Evolutionary conservation across 2,888 invertebrate species (phyloP), one percentile per base, ranked within the genome.

Genomic region (Hecatera dysodea): DNA sequence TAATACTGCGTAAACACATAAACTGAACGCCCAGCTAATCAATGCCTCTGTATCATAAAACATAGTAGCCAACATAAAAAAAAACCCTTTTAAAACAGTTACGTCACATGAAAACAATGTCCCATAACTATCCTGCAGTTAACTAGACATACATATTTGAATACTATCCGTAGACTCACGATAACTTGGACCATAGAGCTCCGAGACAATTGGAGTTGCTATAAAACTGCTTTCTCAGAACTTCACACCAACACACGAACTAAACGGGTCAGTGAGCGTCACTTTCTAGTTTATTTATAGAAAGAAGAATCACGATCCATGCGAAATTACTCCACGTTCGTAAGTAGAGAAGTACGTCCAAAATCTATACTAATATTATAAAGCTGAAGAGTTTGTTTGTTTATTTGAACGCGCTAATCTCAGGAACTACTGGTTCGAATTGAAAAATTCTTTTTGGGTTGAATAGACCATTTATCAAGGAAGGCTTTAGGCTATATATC

Each of bases 121-220:
- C 17, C 79, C 52, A 36, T 74, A 73, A 67, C 76, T 71, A 80
- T 67, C 46, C 62, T 11, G 59, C 29, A 71, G 68, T 78, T 84
- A 86, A 86, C 80, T 61, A 71, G 77, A 67, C 59, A 78, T 86
- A 73, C 83, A 86, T 85, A 85, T 84, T 85, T 84, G 72, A 85
- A 81, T 72, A 75, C 74, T 69, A 79, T 67, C 56, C 57, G 69
- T 64, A 64, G 71, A 60, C 39, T 67, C 52, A 12, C 79, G 74
- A 75, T 81, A 81, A 67, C 81, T 73, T 67, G 42, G 67, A 52
- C 76, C 36, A 56, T 36, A 56, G 56, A 56, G 22, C 22, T 2
- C 6, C 0, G 46, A 46, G 1, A 50, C 5, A 12, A 22, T 0
- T 19, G 19, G 44, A 17, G 44, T 6, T 46, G 46, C n/a, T 9